These are phyloP conservation scores for Serripes groenlandicus DNA, from an alignment of 2,888 invertebrate species.

Conservation along the genomic window DNA sequence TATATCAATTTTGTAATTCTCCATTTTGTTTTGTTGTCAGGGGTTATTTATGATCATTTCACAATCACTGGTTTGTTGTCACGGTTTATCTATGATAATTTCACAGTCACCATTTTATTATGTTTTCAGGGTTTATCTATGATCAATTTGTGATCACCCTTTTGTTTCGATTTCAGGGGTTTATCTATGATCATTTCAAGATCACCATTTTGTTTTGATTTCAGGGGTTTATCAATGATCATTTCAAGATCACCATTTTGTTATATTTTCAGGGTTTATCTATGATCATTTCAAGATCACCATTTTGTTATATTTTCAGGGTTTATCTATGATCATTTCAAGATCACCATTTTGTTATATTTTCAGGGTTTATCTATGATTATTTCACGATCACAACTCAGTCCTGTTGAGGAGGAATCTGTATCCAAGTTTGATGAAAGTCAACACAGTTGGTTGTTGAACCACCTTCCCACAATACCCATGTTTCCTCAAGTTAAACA, in stretches of 20 bases:
- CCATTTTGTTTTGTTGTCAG: too few species aligned
- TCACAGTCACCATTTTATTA: too few species aligned
- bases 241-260: too few species aligned
- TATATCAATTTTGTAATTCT: too few species aligned
- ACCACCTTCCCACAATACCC: constrained; percentile 90
- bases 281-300: constrained; percentile 89
- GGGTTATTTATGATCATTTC: too few species aligned
- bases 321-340: constrained; percentile 91
- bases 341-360: constrained; percentile 59
- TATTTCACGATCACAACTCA: constrained; percentile 86
- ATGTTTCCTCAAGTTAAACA: constrained; percentile 89
- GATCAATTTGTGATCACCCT: constrained; percentile 89
- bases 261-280: constrained; percentile 89
- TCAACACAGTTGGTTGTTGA: constrained; percentile 85
- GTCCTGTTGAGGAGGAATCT: constrained; percentile 53
- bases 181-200: too few species aligned
- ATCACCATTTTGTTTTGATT: too few species aligned
- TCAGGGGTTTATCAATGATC: too few species aligned
- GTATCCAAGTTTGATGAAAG: constrained; percentile 64
- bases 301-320: constrained; percentile 87
- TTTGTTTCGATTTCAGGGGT: too few species aligned
- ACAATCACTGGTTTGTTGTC: too few species aligned
- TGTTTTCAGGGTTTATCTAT: constrained; percentile 90
- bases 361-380: constrained; percentile 91
- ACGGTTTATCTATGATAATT: too few species aligned